phyloP scores from a whole-genome alignment of 35 echinoderm and acorn worm species.

The Acanthaster planci region DNA sequence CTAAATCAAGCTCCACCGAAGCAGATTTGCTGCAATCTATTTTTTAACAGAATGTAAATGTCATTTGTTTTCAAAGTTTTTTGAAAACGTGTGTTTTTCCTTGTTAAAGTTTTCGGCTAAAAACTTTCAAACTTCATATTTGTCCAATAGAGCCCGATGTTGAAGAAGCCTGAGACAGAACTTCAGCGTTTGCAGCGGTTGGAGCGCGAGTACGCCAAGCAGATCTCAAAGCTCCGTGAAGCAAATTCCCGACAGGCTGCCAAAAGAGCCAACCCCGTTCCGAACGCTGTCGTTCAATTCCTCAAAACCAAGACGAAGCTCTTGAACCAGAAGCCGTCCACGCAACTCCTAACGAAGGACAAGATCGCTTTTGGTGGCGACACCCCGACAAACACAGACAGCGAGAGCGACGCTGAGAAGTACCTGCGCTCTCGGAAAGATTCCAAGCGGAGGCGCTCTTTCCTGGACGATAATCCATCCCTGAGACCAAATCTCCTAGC shows the following conservation, averaged over 20 bases:
- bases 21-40: no score
- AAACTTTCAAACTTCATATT: no score
- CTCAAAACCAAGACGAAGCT: conserved; percentile 1
- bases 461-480: conserved; percentile 60
- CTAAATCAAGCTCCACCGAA: no score
- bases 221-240: conserved; percentile 44
- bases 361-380: conserved; percentile 43
- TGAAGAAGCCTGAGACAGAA: conserved; percentile 30
- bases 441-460: conserved; percentile 43
- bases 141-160: no score
- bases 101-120: no score
- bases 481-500: conserved; percentile 48
- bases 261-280: neutral
- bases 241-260: conserved; percentile 24
- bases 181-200: conserved; percentile 65
- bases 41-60: no score
- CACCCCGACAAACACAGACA: conserved; percentile 51
- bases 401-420: conserved; percentile 44
- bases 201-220: conserved; percentile 61
- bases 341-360: conserved; percentile 45
- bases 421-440: neutral
- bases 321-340: conserved; percentile 35
- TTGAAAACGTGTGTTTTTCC: no score
- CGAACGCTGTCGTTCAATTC: conserved; percentile 10
- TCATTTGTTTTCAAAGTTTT: no score